phyloP scores from a whole-genome alignment of 2,888 invertebrate species.

The Cephus pulcher region DNA sequence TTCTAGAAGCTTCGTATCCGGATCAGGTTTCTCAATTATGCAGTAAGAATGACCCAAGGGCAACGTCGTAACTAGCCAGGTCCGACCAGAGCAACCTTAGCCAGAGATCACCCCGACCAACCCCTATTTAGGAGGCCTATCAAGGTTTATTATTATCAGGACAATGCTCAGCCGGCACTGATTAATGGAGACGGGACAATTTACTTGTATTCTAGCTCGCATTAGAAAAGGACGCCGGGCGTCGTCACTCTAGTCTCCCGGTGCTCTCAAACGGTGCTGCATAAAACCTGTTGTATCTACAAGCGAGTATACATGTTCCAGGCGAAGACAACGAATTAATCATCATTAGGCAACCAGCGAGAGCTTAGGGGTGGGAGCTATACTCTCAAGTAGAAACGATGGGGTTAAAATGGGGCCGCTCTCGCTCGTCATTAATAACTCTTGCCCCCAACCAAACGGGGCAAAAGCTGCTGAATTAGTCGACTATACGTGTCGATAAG shows the following conservation, averaged over 20 bases:
- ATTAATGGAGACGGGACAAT: conserved; percentile 1
- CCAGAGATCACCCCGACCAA: background rate
- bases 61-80: background rate
- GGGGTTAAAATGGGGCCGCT: conserved; percentile 16
- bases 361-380: conserved; percentile 22
- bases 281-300: conserved; percentile 26
- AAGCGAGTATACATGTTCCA: conserved; percentile 20
- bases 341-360: conserved; percentile 40
- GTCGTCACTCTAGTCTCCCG: background rate
- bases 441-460: conserved; percentile 5
- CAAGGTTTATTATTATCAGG: background rate
- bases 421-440: conserved; percentile 44
- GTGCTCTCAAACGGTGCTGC: conserved; percentile 15
- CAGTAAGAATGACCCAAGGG: background rate
- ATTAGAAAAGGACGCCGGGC: background rate
- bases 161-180: conserved; percentile 1
- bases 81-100: conserved; percentile 4
- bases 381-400: conserved; percentile 22
- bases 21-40: background rate
- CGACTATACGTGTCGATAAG: background rate
- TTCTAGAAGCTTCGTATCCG: background rate
- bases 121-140: conserved; percentile 1
- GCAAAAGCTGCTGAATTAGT: background rate
- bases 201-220: background rate
- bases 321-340: conserved; percentile 45